A percentile compares a stretch with the other conserved stretches of the same genome.
Evolutionary conservation across 2,888 invertebrate genomes (phyloP).

Genomic region (Tetropium fuscum): DNA sequence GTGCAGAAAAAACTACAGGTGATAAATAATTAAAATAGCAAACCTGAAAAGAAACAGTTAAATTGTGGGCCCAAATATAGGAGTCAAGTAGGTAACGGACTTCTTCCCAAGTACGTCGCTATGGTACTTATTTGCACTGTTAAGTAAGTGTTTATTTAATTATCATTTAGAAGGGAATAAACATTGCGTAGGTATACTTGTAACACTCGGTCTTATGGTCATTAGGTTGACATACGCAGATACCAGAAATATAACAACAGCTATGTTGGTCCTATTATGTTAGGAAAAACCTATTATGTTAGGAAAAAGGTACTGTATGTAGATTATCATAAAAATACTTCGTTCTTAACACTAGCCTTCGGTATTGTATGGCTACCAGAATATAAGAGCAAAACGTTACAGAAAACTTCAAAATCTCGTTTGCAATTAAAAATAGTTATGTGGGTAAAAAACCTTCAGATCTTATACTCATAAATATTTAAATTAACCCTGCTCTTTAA

Average conservation of each 20-base stretch:
- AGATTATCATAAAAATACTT: no score
- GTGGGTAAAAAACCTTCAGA: constrained; percentile 29
- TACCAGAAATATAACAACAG: no score
- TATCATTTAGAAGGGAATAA: constrained; percentile 11
- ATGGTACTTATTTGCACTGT: background rate
- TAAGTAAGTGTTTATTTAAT: constrained; percentile 19
- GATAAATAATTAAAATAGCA: background rate
- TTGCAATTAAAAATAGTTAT: constrained; percentile 21
- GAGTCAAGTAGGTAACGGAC: constrained; percentile 8
- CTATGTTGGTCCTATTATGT: no score
- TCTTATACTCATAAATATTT: constrained; percentile 18
- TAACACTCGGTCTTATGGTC: constrained; percentile 6
- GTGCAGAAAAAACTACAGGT: background rate
- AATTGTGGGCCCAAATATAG: constrained; percentile 5
- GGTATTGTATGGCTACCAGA: background rate
- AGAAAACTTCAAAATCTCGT: constrained; percentile 15
- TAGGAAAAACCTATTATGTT: no score
- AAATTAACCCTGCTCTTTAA: constrained; percentile 6
- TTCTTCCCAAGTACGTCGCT: constrained; percentile 11
- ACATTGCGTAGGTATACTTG: constrained; percentile 10
- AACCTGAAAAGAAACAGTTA: background rate
- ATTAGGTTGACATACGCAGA: no score
- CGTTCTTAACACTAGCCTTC: no score
- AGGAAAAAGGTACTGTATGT: no score
- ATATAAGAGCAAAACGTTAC: background rate